Evolutionary conservation across 2,888 invertebrate genomes (phyloP).

Genomic region (Drosophila infuscata): DNA sequence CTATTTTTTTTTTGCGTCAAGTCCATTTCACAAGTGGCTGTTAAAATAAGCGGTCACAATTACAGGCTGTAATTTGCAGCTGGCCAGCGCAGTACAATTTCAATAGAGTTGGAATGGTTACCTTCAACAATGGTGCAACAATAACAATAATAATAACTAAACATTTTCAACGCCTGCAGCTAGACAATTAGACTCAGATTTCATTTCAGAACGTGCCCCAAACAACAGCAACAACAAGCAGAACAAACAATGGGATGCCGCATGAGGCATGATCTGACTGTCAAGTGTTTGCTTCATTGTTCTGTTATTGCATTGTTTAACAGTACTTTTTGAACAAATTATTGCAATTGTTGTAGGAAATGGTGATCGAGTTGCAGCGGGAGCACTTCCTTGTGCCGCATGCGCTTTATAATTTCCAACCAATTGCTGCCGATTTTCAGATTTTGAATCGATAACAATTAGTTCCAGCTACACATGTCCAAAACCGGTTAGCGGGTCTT

Average conservation of each 20-base stretch:
- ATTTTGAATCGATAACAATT: conserved; percentile 53
- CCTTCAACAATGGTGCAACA: conserved; percentile 40
- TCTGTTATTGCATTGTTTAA: conserved; percentile 43
- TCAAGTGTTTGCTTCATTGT: conserved; percentile 30
- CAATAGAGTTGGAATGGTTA: conserved; percentile 46
- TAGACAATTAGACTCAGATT: conserved; percentile 62
- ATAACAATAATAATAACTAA: conserved; percentile 26
- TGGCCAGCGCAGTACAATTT: conserved; percentile 16
- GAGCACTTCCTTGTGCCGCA: conserved; percentile 62
- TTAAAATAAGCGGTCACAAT: conserved; percentile 51
- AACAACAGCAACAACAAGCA: conserved; percentile 22
- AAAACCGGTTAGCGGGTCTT: conserved; percentile 44
- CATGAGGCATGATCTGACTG: conserved; percentile 41
- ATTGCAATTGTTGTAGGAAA: conserved; percentile 54
- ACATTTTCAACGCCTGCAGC: conserved; percentile 53
- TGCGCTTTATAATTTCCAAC: conserved; percentile 47
- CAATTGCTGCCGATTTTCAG: conserved; percentile 25
- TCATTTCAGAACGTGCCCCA: conserved; percentile 67
- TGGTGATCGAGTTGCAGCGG: conserved; percentile 19
- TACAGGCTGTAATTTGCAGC: conserved; percentile 41
- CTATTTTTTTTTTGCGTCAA: not conserved
- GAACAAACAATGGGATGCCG: conserved; percentile 23
- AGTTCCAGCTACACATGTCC: conserved; percentile 35
- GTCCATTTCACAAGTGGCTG: conserved; percentile 50
- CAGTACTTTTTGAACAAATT: conserved; percentile 64